A percentile compares a stretch with the other conserved stretches of the same genome.
Conservation (phyloP, 1,140 invertebrate genomes). For the Drosophila nannoptera region DNA sequence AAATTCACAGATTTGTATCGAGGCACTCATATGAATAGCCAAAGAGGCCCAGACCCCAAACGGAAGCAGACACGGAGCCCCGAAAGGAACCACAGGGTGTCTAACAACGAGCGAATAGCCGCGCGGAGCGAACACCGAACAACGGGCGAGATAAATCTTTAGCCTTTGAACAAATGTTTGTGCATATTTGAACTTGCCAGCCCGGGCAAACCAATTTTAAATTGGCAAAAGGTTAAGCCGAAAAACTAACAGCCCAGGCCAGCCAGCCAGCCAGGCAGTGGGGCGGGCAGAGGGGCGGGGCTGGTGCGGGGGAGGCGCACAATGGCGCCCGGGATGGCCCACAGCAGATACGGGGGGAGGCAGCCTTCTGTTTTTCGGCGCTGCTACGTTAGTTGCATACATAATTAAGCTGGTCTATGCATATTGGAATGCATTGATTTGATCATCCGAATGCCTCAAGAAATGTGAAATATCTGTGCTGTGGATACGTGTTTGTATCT, state of each 20-base stretch:
- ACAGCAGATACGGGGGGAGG: conserved; percentile 1
- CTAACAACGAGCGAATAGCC: conserved; percentile 12
- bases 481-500: conserved; percentile 3
- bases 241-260: conserved; percentile 68
- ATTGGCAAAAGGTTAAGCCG: conserved; percentile 75
- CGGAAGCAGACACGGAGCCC: conserved; percentile 51
- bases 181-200: conserved; percentile 73
- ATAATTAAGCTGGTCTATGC: conserved; percentile 64
- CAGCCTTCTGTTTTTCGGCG: conserved; percentile 16
- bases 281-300: no score
- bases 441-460: conserved; percentile 2
- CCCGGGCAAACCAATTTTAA: conserved; percentile 65
- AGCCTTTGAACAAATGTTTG: conserved; percentile 76
- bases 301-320: not conserved
- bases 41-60: conserved; percentile 47
- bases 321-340: no score
- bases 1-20: conserved; percentile 75
- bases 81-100: conserved; percentile 69
- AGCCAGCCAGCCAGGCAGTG: not conserved
- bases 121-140: conserved; percentile 23
- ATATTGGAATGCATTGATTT: conserved; percentile 61
- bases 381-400: conserved; percentile 63
- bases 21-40: conserved; percentile 62
- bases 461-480: not conserved
- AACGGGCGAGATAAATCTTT: conserved; percentile 72